A percentile compares a stretch with the other conserved stretches of the same genome.
Conservation (phyloP, 2,888 invertebrate species). For the Melinaea menophilus region DNA sequence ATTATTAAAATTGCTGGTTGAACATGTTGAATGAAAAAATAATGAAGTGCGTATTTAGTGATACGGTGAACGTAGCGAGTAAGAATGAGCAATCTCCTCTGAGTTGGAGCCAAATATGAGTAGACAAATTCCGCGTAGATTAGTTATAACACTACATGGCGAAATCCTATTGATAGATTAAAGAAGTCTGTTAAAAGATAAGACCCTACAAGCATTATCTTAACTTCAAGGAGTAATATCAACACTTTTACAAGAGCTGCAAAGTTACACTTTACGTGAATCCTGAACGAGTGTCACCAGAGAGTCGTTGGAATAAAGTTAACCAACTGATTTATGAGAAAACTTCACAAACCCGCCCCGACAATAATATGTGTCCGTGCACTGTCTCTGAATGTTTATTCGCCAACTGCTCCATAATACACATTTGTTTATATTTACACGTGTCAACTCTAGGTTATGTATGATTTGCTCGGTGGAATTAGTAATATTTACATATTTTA, state of each 20-base stretch:
- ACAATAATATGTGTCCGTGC: slow-evolving; percentile 59
- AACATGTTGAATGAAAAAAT: no score
- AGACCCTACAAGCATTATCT: not conserved
- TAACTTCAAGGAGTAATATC: slow-evolving; percentile 38
- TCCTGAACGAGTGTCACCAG: slow-evolving; percentile 72
- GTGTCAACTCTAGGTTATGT: slow-evolving; percentile 44
- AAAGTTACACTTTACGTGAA: slow-evolving; percentile 67
- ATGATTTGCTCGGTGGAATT: slow-evolving; percentile 37
- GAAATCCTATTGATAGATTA: no score
- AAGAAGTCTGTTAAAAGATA: no score
- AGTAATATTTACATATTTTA: slow-evolving; percentile 48
- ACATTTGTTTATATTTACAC: slow-evolving; percentile 43
- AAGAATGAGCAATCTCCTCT: no score
- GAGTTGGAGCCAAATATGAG: no score
- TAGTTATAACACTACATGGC: no score
- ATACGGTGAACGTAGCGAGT: no score
- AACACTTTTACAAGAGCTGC: slow-evolving; percentile 57
- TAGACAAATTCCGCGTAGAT: no score
- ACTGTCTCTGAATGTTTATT: slow-evolving; percentile 60
- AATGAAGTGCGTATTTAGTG: no score
- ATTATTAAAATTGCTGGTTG: no score
- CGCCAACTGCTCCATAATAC: slow-evolving; percentile 40
- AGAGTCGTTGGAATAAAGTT: slow-evolving; percentile 77
- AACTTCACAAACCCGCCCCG: slow-evolving; percentile 56
- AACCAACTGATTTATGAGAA: slow-evolving; percentile 72